Evolutionary conservation across 2,113 vertebrate species (phyloP).

Genomic region (human): DNA sequence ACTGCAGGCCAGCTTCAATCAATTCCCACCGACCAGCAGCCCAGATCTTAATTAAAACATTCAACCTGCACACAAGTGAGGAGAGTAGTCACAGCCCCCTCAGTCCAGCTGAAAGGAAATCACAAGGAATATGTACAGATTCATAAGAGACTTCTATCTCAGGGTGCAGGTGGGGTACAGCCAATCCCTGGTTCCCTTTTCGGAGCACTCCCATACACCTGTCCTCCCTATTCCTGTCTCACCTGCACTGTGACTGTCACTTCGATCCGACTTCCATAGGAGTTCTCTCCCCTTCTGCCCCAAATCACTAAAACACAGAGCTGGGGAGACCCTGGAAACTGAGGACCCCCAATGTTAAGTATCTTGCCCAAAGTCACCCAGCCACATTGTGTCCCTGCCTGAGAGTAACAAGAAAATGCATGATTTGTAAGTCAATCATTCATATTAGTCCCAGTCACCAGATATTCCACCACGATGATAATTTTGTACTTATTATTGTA

Average conservation of each 20-base stretch:
- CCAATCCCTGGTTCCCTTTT: background rate
- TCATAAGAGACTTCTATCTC: rapidly evolving
- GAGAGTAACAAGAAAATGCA: background rate
- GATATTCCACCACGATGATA: background rate
- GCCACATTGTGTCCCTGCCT: background rate
- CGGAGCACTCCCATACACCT: background rate
- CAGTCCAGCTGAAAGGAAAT: background rate
- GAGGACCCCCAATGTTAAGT: too few species aligned
- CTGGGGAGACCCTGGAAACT: background rate
- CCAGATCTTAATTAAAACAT: background rate
- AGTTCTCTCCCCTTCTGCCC: background rate
- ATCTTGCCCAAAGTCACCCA: background rate
- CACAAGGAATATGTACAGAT: background rate
- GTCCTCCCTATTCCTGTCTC: too few species aligned
- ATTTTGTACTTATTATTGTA: background rate
- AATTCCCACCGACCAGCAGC: background rate
- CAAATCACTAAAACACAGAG: background rate
- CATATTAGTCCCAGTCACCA: background rate
- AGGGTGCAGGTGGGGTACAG: background rate
- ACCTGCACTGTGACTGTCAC: background rate
- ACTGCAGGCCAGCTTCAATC: conserved; percentile 14
- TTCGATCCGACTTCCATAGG: background rate
- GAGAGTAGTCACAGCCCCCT: background rate
- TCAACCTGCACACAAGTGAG: background rate
- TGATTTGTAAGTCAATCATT: background rate